Base-by-base conservation (phyloP, 2,797 vertebrate genomes). In the Gobionotothen gibberifrons region DNA sequence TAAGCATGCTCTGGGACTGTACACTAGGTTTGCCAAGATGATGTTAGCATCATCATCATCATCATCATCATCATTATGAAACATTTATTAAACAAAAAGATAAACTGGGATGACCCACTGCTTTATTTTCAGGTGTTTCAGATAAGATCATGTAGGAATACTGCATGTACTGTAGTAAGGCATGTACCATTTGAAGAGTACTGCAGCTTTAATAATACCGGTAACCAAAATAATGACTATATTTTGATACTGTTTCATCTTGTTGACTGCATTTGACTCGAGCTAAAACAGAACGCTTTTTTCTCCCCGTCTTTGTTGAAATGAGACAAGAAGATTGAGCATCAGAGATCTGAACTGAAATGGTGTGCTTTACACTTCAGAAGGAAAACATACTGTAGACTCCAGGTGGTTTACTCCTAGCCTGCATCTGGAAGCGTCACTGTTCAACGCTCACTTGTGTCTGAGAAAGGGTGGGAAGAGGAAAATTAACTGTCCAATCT, bases 1-100 rank as follows among this genome's bases (percentile, higher is more conserved):
- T 89, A 85, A 87, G 89, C 92, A 93, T 94, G 93, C 93, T 92
- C 76, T 87, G 89, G 91, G 90, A 90, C 93, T 93, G 90, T 92
- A 93, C 92, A 93, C 74, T 89, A 85, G 84, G 81, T 82, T 90
- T 83, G 87, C 79, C 81, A 82, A 84, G 84, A 89, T 55, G 84
- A 85, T 68, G 74, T 60, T 58, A 26, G 70, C 72, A 56, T 78
- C 81, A 49, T 78, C 68, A 60, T 83, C 55, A 57, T 14, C 55
- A 57, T 14, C 54, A 56, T 58, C 56, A 26, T 26, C 54, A 56
- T 58, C 56, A 49, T 77, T 79, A 88, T 90, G 87, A 86, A 87
- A 85, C 79, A 48, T 46, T 69, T 54, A 82, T 62, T 15, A 61
- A 36, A 36, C 8, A 55, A 66, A 26, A 19, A 47, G 52, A 81